These are phyloP conservation scores for Myioborus melanocephalus DNA, from an alignment of 2,797 vertebrate genomes.

Conservation along the genomic window DNA sequence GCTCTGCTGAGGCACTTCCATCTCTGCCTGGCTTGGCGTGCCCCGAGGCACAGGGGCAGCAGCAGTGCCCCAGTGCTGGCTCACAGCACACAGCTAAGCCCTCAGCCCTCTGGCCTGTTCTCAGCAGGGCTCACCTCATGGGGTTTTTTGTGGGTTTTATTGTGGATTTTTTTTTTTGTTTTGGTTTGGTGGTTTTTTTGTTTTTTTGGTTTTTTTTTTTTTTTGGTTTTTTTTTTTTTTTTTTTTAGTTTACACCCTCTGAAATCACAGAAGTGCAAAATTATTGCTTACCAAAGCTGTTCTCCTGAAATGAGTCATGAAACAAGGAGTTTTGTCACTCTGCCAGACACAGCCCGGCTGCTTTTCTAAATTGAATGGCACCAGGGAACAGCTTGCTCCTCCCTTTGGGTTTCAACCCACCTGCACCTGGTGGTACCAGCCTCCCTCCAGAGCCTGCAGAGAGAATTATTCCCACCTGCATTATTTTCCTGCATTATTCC, in stretches of 20 bases:
- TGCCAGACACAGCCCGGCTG: neutral
- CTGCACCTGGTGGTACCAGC: neutral
- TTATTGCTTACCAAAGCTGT: conserved; percentile 16
- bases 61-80: neutral
- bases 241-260: neutral
- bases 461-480: neutral
- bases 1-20: neutral
- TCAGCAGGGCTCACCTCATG: neutral
- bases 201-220: no score
- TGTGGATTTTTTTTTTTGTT: no score
- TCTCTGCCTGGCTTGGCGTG: rapidly evolving
- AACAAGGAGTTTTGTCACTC: neutral
- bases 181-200: no score
- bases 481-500: neutral
- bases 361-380: neutral
- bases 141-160: neutral
- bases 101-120: rapidly evolving
- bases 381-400: neutral
- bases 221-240: neutral
- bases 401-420: neutral
- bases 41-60: rapidly evolving
- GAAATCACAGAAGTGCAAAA: conserved; percentile 20
- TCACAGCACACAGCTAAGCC: neutral
- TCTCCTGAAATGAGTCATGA: conserved; percentile 35
- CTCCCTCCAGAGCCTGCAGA: neutral